phyloP scores from a whole-genome alignment of 1,140 invertebrate species.

The Drosophila arizonae region DNA sequence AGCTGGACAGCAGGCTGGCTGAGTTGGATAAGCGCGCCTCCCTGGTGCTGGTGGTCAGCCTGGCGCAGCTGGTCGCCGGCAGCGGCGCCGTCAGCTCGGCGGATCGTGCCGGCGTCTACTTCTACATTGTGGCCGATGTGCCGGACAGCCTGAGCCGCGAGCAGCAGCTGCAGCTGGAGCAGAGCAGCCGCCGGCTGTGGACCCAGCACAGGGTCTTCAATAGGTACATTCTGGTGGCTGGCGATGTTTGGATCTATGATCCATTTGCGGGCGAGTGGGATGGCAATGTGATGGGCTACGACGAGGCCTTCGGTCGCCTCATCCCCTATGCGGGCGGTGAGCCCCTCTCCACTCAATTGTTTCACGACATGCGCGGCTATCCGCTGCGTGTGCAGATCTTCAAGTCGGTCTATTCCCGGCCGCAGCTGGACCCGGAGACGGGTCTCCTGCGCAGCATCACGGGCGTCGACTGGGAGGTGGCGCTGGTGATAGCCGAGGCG shows the following conservation, averaged over 20 bases:
- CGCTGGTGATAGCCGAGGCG: constrained; percentile 48
- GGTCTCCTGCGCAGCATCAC: constrained; percentile 41
- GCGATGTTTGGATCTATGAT: constrained; percentile 60
- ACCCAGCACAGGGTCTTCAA: constrained; percentile 50
- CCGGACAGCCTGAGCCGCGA: constrained; percentile 7
- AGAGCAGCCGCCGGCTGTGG: constrained; percentile 49
- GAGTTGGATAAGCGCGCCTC: constrained; percentile 31
- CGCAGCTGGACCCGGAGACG: constrained; percentile 39
- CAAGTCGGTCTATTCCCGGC: constrained; percentile 62
- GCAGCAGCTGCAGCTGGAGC: constrained; percentile 42
- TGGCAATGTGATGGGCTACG: background rate
- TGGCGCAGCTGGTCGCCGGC: constrained; percentile 35
- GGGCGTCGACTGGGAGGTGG: constrained; percentile 69
- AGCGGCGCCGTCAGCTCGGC: constrained; percentile 13
- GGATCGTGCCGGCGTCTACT: constrained; percentile 37
- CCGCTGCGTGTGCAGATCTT: constrained; percentile 73
- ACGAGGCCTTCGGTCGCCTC: constrained; percentile 50
- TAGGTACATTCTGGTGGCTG: constrained; percentile 45
- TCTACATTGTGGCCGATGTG: constrained; percentile 54
- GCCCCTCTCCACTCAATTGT: constrained; percentile 35
- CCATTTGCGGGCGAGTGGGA: constrained; percentile 43
- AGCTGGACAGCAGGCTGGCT: background rate
- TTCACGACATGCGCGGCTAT: constrained; percentile 68
- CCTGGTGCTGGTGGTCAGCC: constrained; percentile 38
- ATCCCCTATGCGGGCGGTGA: constrained; percentile 46